These are phyloP conservation scores for Harpagifer antarcticus DNA, from an alignment of 2,797 vertebrate species.

Conservation along the genomic window DNA sequence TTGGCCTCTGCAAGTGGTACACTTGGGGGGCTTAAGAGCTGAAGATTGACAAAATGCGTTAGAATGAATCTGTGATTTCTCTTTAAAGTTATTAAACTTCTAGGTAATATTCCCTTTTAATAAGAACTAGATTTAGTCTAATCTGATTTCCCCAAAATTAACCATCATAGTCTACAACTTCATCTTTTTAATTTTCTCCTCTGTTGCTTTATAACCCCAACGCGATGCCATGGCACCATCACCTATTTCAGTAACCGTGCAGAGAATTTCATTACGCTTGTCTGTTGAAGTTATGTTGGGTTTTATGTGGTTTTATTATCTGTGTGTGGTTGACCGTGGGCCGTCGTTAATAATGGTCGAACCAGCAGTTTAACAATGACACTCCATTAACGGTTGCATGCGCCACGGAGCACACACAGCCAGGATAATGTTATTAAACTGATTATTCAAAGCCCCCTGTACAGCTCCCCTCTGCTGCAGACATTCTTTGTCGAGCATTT, in stretches of 20 bases:
- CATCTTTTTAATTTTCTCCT: constrained; percentile 83
- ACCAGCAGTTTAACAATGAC: constrained; percentile 84
- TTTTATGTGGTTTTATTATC: constrained; percentile 84
- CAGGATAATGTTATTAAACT: constrained; percentile 85
- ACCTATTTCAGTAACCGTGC: constrained; percentile 78
- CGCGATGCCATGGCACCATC: constrained; percentile 46
- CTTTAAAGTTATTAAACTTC: no score
- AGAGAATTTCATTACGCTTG: constrained; percentile 82
- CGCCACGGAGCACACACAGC: constrained; percentile 77
- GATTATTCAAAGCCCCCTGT: constrained; percentile 78
- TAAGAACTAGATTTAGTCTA: constrained; percentile 8
- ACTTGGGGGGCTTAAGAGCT: no score
- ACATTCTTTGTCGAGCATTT: constrained; percentile 58
- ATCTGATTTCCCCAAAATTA: constrained; percentile 39
- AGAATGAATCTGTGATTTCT: no score
- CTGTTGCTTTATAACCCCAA: constrained; percentile 77
- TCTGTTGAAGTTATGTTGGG: constrained; percentile 81
- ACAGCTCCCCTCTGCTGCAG: constrained; percentile 46
- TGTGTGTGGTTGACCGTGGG: constrained; percentile 80
- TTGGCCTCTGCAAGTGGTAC: no score
- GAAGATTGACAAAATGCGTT: no score
- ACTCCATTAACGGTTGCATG: constrained; percentile 82
- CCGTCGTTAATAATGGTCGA: constrained; percentile 82
- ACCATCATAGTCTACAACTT: constrained; percentile 63
- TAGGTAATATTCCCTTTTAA: neutral